These are phyloP conservation scores for Chymomyza procnemis DNA, from an alignment of 2,888 invertebrate species.

Conservation along the genomic window DNA sequence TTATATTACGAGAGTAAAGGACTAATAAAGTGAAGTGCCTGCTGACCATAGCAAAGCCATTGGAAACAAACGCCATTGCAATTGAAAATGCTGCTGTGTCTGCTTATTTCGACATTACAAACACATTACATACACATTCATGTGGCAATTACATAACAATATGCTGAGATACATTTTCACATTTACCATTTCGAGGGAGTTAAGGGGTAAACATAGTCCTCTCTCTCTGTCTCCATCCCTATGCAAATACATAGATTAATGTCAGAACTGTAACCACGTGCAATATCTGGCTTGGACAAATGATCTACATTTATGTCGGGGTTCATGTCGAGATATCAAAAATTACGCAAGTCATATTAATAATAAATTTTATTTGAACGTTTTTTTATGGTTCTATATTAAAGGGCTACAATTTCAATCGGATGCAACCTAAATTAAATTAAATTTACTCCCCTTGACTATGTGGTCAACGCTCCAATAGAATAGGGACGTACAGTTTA, in stretches of 20 bases:
- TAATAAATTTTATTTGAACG: too few species aligned
- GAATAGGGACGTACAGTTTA: too few species aligned
- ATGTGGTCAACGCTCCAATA: too few species aligned
- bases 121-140: slow-evolving; percentile 6
- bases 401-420: too few species aligned
- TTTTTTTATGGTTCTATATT: too few species aligned
- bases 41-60: slow-evolving; percentile 1
- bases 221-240: too few species aligned
- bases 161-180: slow-evolving; percentile 3
- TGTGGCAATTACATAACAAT: slow-evolving; percentile 37
- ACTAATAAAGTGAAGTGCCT: slow-evolving; percentile 30
- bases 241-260: not conserved
- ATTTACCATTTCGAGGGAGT: not conserved
- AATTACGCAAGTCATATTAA: not conserved
- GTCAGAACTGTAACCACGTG: not conserved
- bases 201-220: not conserved
- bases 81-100: slow-evolving; percentile 2
- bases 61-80: slow-evolving; percentile 5
- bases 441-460: too few species aligned
- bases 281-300: not conserved
- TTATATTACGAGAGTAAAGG: slow-evolving; percentile 18
- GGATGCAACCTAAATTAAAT: too few species aligned
- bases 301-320: not conserved
- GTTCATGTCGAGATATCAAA: not conserved
- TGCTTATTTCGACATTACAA: not conserved